These are phyloP conservation scores for Hypsibius dujardini DNA, from an alignment of 1,140 invertebrate genomes.

Conservation along the genomic window DNA sequence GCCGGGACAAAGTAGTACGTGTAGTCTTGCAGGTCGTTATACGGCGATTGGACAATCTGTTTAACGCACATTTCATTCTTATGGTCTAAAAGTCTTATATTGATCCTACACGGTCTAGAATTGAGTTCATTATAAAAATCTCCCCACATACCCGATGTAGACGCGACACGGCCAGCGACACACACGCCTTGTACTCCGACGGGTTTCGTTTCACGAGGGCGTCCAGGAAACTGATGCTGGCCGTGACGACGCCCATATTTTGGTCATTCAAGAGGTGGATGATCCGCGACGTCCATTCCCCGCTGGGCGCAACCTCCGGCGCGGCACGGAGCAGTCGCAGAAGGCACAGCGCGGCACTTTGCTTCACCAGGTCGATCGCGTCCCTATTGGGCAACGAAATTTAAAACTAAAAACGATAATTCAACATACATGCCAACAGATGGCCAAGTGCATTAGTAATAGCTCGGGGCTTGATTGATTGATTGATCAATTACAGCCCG, in stretches of 20 bases:
- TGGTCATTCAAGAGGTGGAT: conserved; percentile 97
- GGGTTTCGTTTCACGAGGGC: conserved; percentile 94
- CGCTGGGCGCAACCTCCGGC: conserved; percentile 78
- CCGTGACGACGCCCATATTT: conserved; percentile 47
- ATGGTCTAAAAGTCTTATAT: conserved; percentile 26
- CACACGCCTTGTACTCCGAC: conserved; percentile 97
- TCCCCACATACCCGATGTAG: conserved; percentile 58
- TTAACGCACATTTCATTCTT: conserved; percentile 25
- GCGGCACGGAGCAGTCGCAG: conserved; percentile 77
- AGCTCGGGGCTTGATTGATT: no score
- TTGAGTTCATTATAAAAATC: no score
- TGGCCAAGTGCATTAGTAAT: no score
- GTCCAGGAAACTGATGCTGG: conserved; percentile 70
- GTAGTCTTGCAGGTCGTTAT: conserved; percentile 96
- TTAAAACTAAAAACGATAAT: conserved; percentile 28
- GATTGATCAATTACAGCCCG: no score
- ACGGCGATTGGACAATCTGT: conserved; percentile 88
- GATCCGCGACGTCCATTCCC: conserved; percentile 96
- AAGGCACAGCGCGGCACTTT: conserved; percentile 90
- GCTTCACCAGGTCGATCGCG: conserved; percentile 98
- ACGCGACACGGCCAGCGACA: conserved; percentile 87
- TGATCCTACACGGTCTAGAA: conserved; percentile 18
- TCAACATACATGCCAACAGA: neutral
- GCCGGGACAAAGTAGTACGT: conserved; percentile 99
- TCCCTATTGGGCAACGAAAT: no score